Evolutionary conservation across 2,888 invertebrate species (phyloP), one percentile per base, ranked within the genome.

Genomic region (Hyposoter dolosus): DNA sequence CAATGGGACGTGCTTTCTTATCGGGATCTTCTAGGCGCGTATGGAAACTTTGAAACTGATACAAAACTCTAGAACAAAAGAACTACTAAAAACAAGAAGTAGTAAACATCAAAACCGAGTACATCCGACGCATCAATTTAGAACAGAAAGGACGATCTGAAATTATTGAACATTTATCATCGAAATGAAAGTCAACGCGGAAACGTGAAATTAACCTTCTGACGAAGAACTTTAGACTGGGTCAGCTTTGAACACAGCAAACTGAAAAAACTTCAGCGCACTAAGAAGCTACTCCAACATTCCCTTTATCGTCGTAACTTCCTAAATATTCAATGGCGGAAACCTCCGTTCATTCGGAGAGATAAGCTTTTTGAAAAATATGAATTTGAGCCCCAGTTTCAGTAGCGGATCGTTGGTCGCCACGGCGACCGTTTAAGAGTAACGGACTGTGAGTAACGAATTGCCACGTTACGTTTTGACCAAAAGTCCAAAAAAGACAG

Each of bases 361-460:
- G 17, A 28, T n/a, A 17, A 28, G 32, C 47, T 47, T 50, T 71
- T 47, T 17, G 47, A n/a, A 47, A 7, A 71, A 5, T 47, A 17
- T 28, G 28, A 19, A 32, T 50, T 32, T 7, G 32, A 50, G 35
- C 50, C 50, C 50, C 32, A 28, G 28, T 3, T 40, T 40, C 40
- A 35, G 71, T 32, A 50, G 71, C 50, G 28, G 50, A 72, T n/a
- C 45, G 53, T 23, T 35, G 50, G 10, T 47, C 23, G 71, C 28
- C 12, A 32, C 10, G 65, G 32, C 32, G 35, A 65, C 0, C 35
- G 50, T 50, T 12, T 35, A 71, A 32, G 23, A 56, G 23, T 56
- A 56, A 56, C 50, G 47, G 23, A 50, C 50, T 32, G 69, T 28
- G 28, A 43, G 15, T 43, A 45, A 47, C 47, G 7, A 50, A 15